A percentile compares a stretch with the other conserved stretches of the same genome.
Conservation (phyloP, 2,113 vertebrate genomes). For the Megaceryle maxima region DNA sequence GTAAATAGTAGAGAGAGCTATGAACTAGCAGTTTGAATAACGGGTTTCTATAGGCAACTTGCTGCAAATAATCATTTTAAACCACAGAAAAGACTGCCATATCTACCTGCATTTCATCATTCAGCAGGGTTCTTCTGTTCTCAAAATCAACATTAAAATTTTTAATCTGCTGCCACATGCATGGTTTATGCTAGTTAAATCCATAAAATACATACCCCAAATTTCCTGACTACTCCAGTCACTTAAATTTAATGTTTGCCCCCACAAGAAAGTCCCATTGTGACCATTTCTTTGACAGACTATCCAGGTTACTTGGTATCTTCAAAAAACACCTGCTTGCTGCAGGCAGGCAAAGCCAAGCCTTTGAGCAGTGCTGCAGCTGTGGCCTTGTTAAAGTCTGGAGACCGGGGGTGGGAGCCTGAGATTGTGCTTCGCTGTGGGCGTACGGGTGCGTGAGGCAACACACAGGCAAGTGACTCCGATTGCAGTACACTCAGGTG, state of each 20-base stretch:
- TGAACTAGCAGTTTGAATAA: neutral
- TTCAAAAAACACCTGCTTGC: conserved; percentile 1
- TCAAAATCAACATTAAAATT: neutral
- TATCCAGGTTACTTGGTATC: neutral
- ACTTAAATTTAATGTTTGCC: neutral
- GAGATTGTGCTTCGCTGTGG: neutral
- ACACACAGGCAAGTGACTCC: neutral
- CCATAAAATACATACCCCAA: neutral
- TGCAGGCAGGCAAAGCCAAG: neutral
- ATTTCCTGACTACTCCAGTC: rapidly evolving
- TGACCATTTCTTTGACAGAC: neutral
- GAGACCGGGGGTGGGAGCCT: neutral
- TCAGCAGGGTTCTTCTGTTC: neutral
- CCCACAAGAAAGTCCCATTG: neutral
- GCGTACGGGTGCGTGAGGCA: rapidly evolving
- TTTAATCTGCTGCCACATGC: neutral
- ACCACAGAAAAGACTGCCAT: neutral
- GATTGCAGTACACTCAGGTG: neutral
- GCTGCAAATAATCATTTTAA: neutral
- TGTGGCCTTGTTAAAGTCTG: neutral
- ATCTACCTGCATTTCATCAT: neutral
- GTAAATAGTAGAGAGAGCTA: neutral
- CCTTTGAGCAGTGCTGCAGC: neutral
- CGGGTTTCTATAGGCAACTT: neutral
- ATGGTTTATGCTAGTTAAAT: neutral